Evolutionary conservation across 2,888 invertebrate species (phyloP).

Genomic region (Opisthograptis luteolata): DNA sequence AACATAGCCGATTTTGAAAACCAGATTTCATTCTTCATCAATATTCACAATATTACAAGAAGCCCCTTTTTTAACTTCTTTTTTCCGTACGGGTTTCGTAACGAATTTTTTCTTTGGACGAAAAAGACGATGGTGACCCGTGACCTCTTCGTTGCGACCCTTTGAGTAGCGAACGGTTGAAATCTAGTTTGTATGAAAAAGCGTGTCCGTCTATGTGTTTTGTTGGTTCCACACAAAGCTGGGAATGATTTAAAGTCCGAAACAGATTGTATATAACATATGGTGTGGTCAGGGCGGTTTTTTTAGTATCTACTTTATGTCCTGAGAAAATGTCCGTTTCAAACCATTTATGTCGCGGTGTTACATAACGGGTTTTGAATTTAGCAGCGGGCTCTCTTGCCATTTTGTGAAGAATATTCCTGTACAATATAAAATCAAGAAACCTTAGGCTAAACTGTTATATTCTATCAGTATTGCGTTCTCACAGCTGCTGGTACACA

Average conservation of each 20-base stretch:
- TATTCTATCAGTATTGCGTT: too few species aligned
- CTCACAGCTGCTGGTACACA: too few species aligned
- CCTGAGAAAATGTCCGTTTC: conserved; percentile 30
- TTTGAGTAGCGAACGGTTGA: conserved; percentile 66
- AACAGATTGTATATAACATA: conserved; percentile 65
- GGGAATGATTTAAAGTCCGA: conserved; percentile 55
- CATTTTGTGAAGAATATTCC: too few species aligned
- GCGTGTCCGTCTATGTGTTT: conserved; percentile 62
- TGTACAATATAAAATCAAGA: too few species aligned
- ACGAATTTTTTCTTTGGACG: conserved; percentile 78
- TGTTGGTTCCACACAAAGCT: conserved; percentile 55
- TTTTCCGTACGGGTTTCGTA: conserved; percentile 69
- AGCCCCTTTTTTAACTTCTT: conserved; percentile 75
- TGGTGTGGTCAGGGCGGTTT: conserved; percentile 61
- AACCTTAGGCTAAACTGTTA: too few species aligned
- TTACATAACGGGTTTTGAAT: not conserved
- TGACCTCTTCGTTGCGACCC: conserved; percentile 66
- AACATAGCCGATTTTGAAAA: conserved; percentile 68
- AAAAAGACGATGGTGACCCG: conserved; percentile 78
- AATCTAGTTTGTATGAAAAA: conserved; percentile 79
- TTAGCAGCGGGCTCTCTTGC: not conserved
- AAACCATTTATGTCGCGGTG: not conserved
- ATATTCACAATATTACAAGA: conserved; percentile 83
- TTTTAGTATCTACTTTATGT: conserved; percentile 20
- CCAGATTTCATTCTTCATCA: conserved; percentile 83